Base-by-base conservation (phyloP, 2,797 vertebrate species). In the Sebastes kiyomatsui region DNA sequence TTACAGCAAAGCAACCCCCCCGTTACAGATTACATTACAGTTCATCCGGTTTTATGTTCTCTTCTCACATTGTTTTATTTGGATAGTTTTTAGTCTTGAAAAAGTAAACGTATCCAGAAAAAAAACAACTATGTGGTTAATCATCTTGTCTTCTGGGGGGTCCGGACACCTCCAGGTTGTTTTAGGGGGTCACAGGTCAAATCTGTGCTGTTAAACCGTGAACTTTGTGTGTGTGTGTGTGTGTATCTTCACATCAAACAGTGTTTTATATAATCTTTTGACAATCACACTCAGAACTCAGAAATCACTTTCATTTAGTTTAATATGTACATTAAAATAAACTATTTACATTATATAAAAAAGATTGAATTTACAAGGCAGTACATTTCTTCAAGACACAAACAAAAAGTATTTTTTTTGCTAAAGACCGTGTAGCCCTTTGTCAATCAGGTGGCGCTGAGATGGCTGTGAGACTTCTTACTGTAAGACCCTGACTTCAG, bases 241-340 rank as follows among this genome's bases (percentile, higher is more conserved):
- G 12, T 60, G 8, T 59, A 4, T 23, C 4, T 68, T 58, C 6
- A 72, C 5, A 16, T 59, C 27, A 46, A 28, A n/a, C 14, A 62
- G 33, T 5, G 8, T n/a, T 30, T 32, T 13, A 27, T 18, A 25
- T 11, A 8, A 55, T n/a, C 6, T 74, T 54, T 54, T 25, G 7
- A 32, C 23, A 83, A 80, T 77, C 55, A 90, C 33, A 85, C 72
- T 56, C 67, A 58, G 56, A 58, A 89, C 79, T 82, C 85, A 79
- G 14, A 59, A 66, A 58, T 72, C 32, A 80, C 80, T 76, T 88
- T 88, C 86, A 87, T 84, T 93, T 89, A 92, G 81, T 96, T 96
- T 95, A 96, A 93, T 97, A 97, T 97, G 93, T 97, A 97, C 95
- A 97, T 88, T 95, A 94, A 95, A 95, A 95, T 96, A 97, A 94